phyloP scores from a whole-genome alignment of 2,797 vertebrate genomes.

The Taenioides sp. region DNA sequence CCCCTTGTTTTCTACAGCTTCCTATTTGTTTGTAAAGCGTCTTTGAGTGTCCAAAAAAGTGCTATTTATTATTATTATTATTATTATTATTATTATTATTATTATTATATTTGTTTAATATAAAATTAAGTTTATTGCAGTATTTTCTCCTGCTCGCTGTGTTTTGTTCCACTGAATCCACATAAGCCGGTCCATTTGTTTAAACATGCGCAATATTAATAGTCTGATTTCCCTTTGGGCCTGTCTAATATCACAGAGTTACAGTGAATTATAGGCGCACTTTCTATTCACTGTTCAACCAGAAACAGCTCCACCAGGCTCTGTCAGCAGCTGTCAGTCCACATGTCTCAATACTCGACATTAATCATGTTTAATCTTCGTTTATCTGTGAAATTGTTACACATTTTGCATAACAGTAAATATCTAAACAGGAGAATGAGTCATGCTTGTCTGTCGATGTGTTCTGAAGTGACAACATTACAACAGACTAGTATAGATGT shows the following conservation, averaged over 20 bases:
- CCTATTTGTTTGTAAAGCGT: too few relatives aligned
- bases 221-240: constrained; percentile 3
- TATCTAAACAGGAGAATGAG: background rate
- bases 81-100: too few relatives aligned
- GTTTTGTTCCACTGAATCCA: background rate
- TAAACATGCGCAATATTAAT: background rate
- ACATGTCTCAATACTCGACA: background rate
- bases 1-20: too few relatives aligned
- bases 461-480: background rate
- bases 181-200: background rate
- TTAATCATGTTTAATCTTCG: background rate
- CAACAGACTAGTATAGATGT: background rate
- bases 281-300: background rate
- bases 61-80: too few relatives aligned
- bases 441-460: background rate
- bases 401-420: background rate
- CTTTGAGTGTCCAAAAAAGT: too few relatives aligned
- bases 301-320: background rate
- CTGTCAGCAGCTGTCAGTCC: background rate
- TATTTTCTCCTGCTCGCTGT: too few relatives aligned
- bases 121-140: too few relatives aligned
- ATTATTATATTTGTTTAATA: too few relatives aligned
- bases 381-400: background rate
- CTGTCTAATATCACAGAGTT: background rate
- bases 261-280: background rate